Evolutionary conservation across 2,797 vertebrate genomes (phyloP).

Genomic region (Bufotes viridis): DNA sequence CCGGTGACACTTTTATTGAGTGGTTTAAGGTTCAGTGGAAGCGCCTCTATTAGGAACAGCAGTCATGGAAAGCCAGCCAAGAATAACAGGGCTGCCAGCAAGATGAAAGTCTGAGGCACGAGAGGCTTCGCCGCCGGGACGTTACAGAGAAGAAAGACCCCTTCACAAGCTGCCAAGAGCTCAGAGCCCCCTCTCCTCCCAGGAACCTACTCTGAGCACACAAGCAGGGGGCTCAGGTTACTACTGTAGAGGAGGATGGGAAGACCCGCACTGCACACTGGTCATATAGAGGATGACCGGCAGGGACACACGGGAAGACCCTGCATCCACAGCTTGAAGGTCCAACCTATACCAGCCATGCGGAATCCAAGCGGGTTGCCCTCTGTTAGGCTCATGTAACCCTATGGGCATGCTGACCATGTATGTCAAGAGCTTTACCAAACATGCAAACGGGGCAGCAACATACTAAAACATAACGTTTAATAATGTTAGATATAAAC

Average conservation of each 20-base stretch:
- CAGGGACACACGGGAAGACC: not conserved
- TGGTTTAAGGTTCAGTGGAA: constrained; percentile 58
- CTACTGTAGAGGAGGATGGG: constrained; percentile 50
- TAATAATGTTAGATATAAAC: no score
- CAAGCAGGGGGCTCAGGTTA: constrained; percentile 44
- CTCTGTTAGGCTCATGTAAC: no score
- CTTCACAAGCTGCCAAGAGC: constrained; percentile 67
- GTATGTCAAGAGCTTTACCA: no score
- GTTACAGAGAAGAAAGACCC: constrained; percentile 65
- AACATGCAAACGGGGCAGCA: no score
- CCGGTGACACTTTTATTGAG: constrained; percentile 42
- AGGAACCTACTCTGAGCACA: constrained; percentile 62
- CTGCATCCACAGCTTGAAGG: no score
- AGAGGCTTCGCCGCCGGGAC: constrained; percentile 55
- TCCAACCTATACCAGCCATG: no score
- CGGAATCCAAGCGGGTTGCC: no score
- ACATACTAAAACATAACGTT: no score
- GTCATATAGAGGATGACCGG: constrained; percentile 17
- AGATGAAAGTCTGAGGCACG: constrained; percentile 64
- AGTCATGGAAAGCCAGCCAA: constrained; percentile 63
- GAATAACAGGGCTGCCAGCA: constrained; percentile 64
- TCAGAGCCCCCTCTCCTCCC: constrained; percentile 60
- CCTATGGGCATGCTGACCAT: no score
- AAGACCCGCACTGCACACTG: constrained; percentile 42
- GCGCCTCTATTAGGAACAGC: constrained; percentile 60